Evolutionary conservation across 2,888 invertebrate species (phyloP).

Genomic region (Polyommatus icarus): DNA sequence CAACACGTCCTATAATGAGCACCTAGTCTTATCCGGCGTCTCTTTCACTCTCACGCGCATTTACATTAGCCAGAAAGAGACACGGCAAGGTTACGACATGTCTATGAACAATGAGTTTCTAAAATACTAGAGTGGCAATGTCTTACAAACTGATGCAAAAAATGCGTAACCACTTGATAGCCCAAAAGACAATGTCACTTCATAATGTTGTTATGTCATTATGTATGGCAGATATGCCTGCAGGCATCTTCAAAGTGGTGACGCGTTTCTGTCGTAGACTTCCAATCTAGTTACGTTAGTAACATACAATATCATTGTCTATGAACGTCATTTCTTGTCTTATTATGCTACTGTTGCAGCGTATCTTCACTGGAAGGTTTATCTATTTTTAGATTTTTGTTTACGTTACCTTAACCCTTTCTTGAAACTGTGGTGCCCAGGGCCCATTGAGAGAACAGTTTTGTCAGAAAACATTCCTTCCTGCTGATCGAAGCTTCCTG

Average conservation of each 20-base stretch:
- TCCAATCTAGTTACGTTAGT: no score
- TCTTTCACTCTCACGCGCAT: constrained; percentile 49
- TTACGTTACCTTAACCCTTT: constrained; percentile 22
- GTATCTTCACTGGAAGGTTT: constrained; percentile 39
- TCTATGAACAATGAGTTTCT: no score
- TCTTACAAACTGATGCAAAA: no score
- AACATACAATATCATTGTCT: no score
- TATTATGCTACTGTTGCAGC: constrained; percentile 42
- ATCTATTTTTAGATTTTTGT: constrained; percentile 23
- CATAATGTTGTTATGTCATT: no score
- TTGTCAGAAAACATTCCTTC: not conserved
- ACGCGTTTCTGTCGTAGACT: no score
- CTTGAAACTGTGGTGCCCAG: not conserved
- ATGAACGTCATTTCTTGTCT: constrained; percentile 49
- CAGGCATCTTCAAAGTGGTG: no score
- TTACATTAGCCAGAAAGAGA: constrained; percentile 43
- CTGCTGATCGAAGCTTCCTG: no score
- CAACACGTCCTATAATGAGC: constrained; percentile 52
- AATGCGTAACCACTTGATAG: no score
- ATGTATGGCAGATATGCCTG: no score
- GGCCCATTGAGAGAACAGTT: not conserved
- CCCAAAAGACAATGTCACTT: no score
- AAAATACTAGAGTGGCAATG: no score
- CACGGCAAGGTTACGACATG: constrained; percentile 46
- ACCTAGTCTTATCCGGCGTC: constrained; percentile 52